These are phyloP conservation scores for Serripes groenlandicus DNA, from an alignment of 2,888 invertebrate species.

Conservation along the genomic window DNA sequence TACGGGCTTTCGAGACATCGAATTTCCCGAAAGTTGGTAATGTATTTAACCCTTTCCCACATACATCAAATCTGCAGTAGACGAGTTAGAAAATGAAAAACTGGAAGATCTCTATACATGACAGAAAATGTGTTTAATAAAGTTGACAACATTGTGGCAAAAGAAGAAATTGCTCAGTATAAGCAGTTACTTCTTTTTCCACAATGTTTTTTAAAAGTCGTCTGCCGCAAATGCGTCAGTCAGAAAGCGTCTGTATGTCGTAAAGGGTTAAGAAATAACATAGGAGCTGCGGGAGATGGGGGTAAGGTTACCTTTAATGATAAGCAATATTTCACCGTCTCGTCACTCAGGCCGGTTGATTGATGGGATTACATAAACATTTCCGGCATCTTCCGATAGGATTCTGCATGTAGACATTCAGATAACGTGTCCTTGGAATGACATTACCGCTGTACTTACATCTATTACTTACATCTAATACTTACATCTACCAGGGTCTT, in stretches of 20 bases:
- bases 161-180: neutral
- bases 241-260: neutral
- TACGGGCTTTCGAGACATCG: too few relatives aligned
- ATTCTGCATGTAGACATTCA: too few relatives aligned
- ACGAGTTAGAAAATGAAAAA: too few relatives aligned
- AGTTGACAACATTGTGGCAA: neutral
- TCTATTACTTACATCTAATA: too few relatives aligned
- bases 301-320: neutral
- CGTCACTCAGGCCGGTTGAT: neutral
- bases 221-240: neutral
- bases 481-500: too few relatives aligned
- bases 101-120: too few relatives aligned
- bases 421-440: too few relatives aligned
- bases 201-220: neutral
- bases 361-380: neutral
- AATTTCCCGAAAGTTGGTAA: too few relatives aligned
- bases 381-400: neutral
- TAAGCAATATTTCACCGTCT: neutral
- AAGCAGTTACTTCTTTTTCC: neutral
- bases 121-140: too few relatives aligned
- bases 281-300: neutral
- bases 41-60: too few relatives aligned
- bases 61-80: too few relatives aligned
- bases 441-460: too few relatives aligned
- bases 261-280: neutral